Base-by-base conservation (phyloP, 2,888 invertebrate genomes). In the Agonopterix arenella region DNA sequence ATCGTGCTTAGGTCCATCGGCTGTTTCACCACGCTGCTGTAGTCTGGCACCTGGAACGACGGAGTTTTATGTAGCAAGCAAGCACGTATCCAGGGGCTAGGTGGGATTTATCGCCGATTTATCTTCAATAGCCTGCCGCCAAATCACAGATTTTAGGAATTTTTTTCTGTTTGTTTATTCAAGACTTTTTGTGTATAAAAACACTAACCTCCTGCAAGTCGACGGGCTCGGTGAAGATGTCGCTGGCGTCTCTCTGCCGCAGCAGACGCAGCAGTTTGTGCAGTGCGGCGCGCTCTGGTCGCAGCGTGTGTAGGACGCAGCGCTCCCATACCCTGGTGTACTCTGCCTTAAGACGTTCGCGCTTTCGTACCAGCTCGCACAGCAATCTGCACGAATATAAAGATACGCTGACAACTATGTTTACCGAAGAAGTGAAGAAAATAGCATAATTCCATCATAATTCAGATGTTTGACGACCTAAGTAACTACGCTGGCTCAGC, bases 271-370 rank as follows among this genome's bases (percentile, higher is more conserved):
- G 78, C 44, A 97, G 90, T 59, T 94, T 93, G 59, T 92, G 91
- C 60, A 98, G 85, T 56, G 95, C 93, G 49, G 95, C 93, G 53
- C 95, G 93, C 45, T 96, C 91, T 0, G 98, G 98, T 66, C 94
- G 93, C 53, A 98, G 83, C 72, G 96, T 91, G 67, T 96, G 92
- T 79, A 95, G 93, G 54, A 95, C 89, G 70, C 95, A 94, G 60
- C 95, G 94, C 70, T 97, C 95, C 73, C 92, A 93, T 1, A 94
- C 93, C 80, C 94, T 94, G 0, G 95, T 94, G 64, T 93, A 90
- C 70, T 97, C 97, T 49, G 96, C 93, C 81, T 99, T 99, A 11
- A 97, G 90, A 66, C 97, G 97, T 82, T 99, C 99, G 42, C 99
- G 92, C 74, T 99, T 99, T 49, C 98, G 92, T 2, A 99, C 97